phyloP scores from a whole-genome alignment of 2,888 invertebrate genomes.

The Morpho achilles region DNA sequence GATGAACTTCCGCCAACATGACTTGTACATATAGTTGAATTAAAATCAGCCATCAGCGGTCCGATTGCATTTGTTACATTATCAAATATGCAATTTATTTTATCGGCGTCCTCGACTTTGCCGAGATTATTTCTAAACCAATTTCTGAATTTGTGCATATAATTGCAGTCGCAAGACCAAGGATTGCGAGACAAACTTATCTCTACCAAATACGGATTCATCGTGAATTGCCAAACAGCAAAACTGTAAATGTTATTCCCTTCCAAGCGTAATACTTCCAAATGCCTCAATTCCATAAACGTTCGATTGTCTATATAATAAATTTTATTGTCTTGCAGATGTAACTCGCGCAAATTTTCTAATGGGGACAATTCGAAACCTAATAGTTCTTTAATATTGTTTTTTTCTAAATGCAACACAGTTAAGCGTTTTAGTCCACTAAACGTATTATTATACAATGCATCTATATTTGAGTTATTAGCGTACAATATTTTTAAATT shows the following conservation, averaged over 20 bases:
- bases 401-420: constrained; percentile 92
- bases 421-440: constrained; percentile 89
- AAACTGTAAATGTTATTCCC: constrained; percentile 90
- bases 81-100: constrained; percentile 87
- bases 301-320: constrained; percentile 91
- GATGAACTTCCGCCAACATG: constrained; percentile 86
- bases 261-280: constrained; percentile 91
- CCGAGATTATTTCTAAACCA: constrained; percentile 89
- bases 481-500: constrained; percentile 92
- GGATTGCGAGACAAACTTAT: constrained; percentile 90
- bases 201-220: constrained; percentile 92
- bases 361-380: constrained; percentile 91
- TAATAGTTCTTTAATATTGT: constrained; percentile 86
- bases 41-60: constrained; percentile 86
- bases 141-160: constrained; percentile 86
- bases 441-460: constrained; percentile 93
- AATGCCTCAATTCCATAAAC: constrained; percentile 87
- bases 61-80: constrained; percentile 85
- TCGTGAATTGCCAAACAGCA: constrained; percentile 90
- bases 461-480: constrained; percentile 92
- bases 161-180: constrained; percentile 95
- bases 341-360: constrained; percentile 90
- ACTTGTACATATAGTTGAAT: constrained; percentile 87
- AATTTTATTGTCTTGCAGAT: constrained; percentile 92
- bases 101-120: constrained; percentile 88